phyloP scores from a whole-genome alignment of 2,888 invertebrate genomes.

The Hydropsyche betteni region DNA sequence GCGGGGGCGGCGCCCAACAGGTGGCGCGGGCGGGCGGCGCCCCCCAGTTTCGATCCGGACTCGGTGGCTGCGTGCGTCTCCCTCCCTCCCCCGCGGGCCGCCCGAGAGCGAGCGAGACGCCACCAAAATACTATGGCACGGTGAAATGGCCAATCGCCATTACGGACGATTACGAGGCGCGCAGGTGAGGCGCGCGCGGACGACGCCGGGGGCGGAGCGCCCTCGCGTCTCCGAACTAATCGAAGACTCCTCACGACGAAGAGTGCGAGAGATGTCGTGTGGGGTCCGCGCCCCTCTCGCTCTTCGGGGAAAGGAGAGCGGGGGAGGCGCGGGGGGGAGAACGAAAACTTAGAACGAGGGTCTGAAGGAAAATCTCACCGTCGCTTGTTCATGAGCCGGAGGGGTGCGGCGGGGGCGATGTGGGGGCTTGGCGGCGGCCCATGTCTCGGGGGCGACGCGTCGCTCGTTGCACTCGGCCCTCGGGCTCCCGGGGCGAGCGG shows the following conservation, averaged over 20 bases:
- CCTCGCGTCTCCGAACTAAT: no score
- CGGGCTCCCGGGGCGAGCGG: background rate
- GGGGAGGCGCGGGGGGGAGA: slow-evolving; percentile 2
- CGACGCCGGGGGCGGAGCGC: background rate
- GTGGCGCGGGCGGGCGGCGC: slow-evolving; percentile 17
- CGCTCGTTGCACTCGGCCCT: background rate
- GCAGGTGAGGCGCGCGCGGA: background rate
- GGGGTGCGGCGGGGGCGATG: slow-evolving; percentile 45
- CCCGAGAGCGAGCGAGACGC: slow-evolving; percentile 27
- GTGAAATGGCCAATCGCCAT: no score
- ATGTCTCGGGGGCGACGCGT: no score
- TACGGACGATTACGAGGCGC: slow-evolving; percentile 9
- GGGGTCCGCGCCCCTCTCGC: no score
- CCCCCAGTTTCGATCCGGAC: slow-evolving; percentile 30
- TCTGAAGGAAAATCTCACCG: no score
- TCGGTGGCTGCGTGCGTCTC: background rate
- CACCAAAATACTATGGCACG: slow-evolving; percentile 35
- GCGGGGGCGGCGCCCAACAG: slow-evolving; percentile 34
- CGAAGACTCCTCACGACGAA: no score
- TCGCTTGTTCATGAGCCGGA: slow-evolving; percentile 51
- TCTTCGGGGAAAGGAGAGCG: no score
- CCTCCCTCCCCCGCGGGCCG: background rate
- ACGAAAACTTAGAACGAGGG: no score
- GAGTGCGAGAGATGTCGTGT: no score
- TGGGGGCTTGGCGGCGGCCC: slow-evolving; percentile 1